Base-by-base conservation (phyloP, 1,140 invertebrate genomes). In the Coelopa frigida region DNA sequence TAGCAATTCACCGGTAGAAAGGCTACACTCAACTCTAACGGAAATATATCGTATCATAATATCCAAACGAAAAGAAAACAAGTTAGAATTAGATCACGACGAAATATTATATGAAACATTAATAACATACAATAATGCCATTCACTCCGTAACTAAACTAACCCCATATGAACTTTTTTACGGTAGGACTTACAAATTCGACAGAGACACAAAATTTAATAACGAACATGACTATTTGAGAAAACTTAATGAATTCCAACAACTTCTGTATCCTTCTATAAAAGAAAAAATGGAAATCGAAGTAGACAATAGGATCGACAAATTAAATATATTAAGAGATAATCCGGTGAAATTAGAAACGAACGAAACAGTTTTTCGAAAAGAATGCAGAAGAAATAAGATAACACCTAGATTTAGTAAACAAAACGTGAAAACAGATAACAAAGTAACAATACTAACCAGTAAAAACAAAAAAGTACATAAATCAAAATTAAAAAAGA, bases 21-120 rank as follows among this genome's bases (percentile, higher is more conserved):
- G 45, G 10, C 24, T 46, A 3, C 45, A 46, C 20, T 46, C 45
- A 6, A 39, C 27, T 4, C 11, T 39, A 1, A 46, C 45, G 3
- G 35, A 46, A 31, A 39, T 46, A 18, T 38, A 46, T 20, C 20
- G 45, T 4, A 39, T 46, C 5, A 46, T 46, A 2, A 10, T 39
- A 17, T 5, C 20, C 7, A 27, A 35, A 46, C 27, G 24, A 31
- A 39, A 46, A 29, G 27, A 32, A 20, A 12, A 14, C 6, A 46
- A 39, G 32, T 12, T 29, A 3, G 3, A 11, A 5, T 7, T 11
- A 3, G 45, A 46, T 29, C 45, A 46, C n/a, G 45, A 46, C 5
- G 35, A 46, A 8, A 24, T 46, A 5, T 12, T 46, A 0, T 12
- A 10, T 4, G 45, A 46, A 12, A 24, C 45, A 15, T 20, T 38